Percentiles rank a stretch among this genome's conserved stretches.
Evolutionary conservation across 2,113 vertebrate genomes (phyloP).

Genomic region (Talpa occidentalis): DNA sequence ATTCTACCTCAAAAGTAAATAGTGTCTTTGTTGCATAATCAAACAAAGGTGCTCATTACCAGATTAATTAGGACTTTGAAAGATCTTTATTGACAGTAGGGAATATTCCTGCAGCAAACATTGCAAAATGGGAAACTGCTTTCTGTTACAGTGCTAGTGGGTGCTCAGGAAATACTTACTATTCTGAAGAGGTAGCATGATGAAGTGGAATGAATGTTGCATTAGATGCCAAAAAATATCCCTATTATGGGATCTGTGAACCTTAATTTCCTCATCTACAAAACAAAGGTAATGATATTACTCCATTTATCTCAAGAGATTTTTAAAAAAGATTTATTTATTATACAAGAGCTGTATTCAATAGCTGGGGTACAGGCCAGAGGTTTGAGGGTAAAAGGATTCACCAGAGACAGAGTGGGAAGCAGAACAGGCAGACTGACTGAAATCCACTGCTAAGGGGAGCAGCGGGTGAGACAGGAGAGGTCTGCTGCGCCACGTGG

Average conservation of each 20-base stretch:
- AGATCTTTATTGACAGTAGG: background rate
- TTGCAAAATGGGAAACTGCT: background rate
- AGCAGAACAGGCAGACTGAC: too few relatives aligned
- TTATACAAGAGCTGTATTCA: too few relatives aligned
- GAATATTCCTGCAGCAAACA: background rate
- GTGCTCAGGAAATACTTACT: background rate
- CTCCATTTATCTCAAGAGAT: background rate
- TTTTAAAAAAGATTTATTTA: too few relatives aligned
- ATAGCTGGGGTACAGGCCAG: too few relatives aligned
- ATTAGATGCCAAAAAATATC: background rate
- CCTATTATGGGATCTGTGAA: background rate
- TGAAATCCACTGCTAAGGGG: too few relatives aligned
- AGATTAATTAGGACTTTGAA: background rate
- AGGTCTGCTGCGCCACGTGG: too few relatives aligned
- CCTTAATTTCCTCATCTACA: conserved; percentile 16
- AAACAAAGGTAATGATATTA: background rate
- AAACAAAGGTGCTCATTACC: background rate
- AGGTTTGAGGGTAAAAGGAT: too few relatives aligned
- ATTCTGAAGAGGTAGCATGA: background rate
- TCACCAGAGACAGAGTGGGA: too few relatives aligned
- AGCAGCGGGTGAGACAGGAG: too few relatives aligned
- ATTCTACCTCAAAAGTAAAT: background rate
- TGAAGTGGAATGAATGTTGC: background rate
- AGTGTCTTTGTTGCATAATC: background rate
- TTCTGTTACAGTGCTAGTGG: background rate